Evolutionary conservation across 1,140 invertebrate genomes (phyloP).

Genomic region (Panagrolaimus sp.): DNA sequence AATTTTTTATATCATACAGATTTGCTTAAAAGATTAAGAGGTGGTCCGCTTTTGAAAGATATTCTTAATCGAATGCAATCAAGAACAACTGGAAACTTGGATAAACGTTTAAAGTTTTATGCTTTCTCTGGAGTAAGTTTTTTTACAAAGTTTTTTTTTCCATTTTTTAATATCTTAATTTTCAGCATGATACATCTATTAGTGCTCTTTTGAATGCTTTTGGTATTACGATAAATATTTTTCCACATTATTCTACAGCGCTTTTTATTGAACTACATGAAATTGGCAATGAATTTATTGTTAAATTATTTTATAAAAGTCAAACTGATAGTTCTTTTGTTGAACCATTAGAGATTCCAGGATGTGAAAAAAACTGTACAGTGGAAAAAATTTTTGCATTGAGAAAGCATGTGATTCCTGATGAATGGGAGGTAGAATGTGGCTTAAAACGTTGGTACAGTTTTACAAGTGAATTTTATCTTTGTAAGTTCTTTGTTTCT

Average conservation of each 20-base stretch:
- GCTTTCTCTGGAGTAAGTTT: constrained; percentile 35
- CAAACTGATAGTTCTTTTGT: constrained; percentile 28
- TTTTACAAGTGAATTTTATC: constrained; percentile 9
- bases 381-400: constrained; percentile 11
- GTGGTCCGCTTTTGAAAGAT: constrained; percentile 35
- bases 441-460: constrained; percentile 21
- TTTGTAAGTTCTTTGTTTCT: constrained; percentile 18
- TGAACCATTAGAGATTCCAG: constrained; percentile 33
- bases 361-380: constrained; percentile 27
- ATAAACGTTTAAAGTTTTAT: constrained; percentile 38
- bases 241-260: constrained; percentile 32
- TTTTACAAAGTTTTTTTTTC: neutral
- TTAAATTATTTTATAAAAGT: constrained; percentile 44
- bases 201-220: constrained; percentile 41
- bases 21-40: constrained; percentile 33
- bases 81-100: neutral
- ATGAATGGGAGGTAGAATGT: constrained; percentile 34
- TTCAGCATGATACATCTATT: constrained; percentile 35
- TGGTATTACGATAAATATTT: constrained; percentile 24
- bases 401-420: constrained; percentile 17
- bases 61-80: constrained; percentile 37
- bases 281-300: constrained; percentile 1
- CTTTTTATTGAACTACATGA: constrained; percentile 36
- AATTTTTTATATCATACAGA: constrained; percentile 29
- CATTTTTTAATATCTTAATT: neutral